Evolutionary conservation across 2,113 vertebrate genomes (phyloP), one percentile per base, ranked within the genome.

Genomic region (Gracilinanus agilis): DNA sequence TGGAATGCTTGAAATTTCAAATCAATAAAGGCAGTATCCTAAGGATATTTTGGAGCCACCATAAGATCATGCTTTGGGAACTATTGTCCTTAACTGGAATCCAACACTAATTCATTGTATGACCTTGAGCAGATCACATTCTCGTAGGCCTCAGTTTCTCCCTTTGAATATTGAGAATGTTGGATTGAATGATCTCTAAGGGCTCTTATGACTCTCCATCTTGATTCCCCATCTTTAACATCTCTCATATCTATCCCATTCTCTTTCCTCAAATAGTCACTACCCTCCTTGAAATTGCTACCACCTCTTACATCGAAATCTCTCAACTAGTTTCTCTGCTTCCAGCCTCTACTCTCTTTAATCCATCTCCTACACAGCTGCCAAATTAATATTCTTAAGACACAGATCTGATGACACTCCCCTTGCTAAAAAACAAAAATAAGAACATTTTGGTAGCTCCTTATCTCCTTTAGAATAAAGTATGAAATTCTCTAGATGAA

Each of bases 151-250:
- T 93, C 92, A 55, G 23, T 55, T 44, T 94, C 40, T 93, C 61
- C 19, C 19, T 34, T 49, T 94, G 34, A 93, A 94, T 95, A 90
- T 58, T 34, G 40, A 90, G 58, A 88, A 27, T 40, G 7, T 40
- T 83, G 16, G 40, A 83, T 40, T 75, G 61, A 25, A 40, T 8
- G n/a, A 40, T 83, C 40, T 75, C n/a, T 40, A 83, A 83, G 67
- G 34, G 34, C n/a, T 7, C 19, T 23, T 83, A 83, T 40, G 16
- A 40, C 5, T 40, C 67, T 75, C 49, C 49, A 75, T n/a, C 16
- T 75, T 75, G 13, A 75, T n/a, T 75, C 67, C n/a, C 7, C n/a
- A 5, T 40, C n/a, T 83, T 40, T 13, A 83, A 83, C 5, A 40
- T 21, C n/a, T 83, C n/a, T 21, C 16, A 83, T 83, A 83, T 40